These are phyloP conservation scores for Sebastes nivosus DNA, from an alignment of 2,797 vertebrate genomes.

Conservation along the genomic window DNA sequence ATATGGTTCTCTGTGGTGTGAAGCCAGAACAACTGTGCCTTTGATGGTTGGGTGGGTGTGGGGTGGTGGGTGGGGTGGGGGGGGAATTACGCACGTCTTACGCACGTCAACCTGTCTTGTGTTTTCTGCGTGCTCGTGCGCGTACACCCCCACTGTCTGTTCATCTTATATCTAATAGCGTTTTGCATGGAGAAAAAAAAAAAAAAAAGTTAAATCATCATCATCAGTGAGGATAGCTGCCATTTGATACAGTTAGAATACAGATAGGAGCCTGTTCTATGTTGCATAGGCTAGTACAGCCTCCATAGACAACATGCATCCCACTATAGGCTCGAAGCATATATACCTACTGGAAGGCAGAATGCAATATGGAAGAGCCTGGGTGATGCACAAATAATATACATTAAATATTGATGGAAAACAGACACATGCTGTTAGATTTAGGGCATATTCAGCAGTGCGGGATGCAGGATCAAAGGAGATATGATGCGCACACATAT, in stretches of 20 bases:
- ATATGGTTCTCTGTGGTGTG: slow-evolving; percentile 55
- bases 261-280: slow-evolving; percentile 1
- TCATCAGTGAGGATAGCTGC: slow-evolving; percentile 19
- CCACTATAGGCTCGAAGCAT: slow-evolving; percentile 42
- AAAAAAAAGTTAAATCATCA: slow-evolving; percentile 58
- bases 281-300: background rate
- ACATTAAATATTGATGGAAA: slow-evolving; percentile 62
- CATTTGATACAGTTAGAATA: slow-evolving; percentile 22
- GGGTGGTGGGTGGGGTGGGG: slow-evolving; percentile 28
- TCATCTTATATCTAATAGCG: slow-evolving; percentile 11
- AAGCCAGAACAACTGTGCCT: slow-evolving; percentile 58
- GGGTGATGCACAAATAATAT: slow-evolving; percentile 49
- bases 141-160: slow-evolving; percentile 38
- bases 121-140: slow-evolving; percentile 56
- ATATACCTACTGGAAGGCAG: slow-evolving; percentile 1
- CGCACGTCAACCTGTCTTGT: slow-evolving; percentile 70
- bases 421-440: slow-evolving; percentile 62
- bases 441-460: slow-evolving; percentile 53
- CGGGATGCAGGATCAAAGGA: slow-evolving; percentile 57
- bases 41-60: slow-evolving; percentile 44
- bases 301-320: slow-evolving; percentile 32
- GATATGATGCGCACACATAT: slow-evolving; percentile 26
- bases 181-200: slow-evolving; percentile 2
- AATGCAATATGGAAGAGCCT: slow-evolving; percentile 31
- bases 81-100: slow-evolving; percentile 73